Conservation (phyloP, 1,140 invertebrate species). For the Penaeus chinensis region DNA sequence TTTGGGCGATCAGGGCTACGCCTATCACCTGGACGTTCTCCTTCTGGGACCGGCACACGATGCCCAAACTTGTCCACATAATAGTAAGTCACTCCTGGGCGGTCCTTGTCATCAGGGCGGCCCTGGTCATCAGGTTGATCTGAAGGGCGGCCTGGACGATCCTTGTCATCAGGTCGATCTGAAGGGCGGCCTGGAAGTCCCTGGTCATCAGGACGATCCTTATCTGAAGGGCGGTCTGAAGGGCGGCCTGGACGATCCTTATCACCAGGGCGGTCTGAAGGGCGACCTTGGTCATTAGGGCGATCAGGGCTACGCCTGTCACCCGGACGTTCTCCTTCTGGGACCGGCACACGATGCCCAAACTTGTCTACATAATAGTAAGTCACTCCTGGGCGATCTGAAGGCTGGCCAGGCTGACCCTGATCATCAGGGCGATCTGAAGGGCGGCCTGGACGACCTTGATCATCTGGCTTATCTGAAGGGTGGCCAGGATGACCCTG, state of each 20-base stretch:
- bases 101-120: neutral
- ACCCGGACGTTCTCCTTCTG: neutral
- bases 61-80: too few relatives aligned
- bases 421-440: neutral
- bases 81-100: neutral
- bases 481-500: neutral
- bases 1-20: neutral
- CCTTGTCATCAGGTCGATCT: neutral
- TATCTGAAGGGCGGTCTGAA: too few relatives aligned
- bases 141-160: neutral
- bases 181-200: neutral
- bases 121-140: slow-evolving; percentile 19
- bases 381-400: neutral
- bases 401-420: neutral
- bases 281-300: neutral
- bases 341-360: too few relatives aligned
- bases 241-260: neutral
- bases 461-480: slow-evolving; percentile 23
- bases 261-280: neutral
- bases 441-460: neutral
- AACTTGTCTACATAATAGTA: too few relatives aligned
- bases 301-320: neutral
- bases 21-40: neutral
- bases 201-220: neutral
- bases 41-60: neutral